Conservation (phyloP, 2,113 vertebrate species). For the Himantopus leucocephalus region DNA sequence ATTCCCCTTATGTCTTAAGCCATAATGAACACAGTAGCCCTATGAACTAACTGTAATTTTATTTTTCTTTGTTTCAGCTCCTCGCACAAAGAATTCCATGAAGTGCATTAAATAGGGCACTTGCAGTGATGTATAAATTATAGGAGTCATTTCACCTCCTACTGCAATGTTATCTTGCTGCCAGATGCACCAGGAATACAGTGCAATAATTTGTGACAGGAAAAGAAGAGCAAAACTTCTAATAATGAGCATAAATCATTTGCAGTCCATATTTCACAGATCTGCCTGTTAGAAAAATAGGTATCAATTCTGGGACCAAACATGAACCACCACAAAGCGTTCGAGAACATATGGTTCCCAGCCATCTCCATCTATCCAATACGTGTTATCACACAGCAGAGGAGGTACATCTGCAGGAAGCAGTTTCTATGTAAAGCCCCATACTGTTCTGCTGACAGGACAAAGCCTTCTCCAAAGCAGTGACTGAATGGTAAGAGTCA, state of each 20-base stretch:
- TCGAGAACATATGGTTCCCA: background rate
- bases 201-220: background rate
- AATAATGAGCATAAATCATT: background rate
- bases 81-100: background rate
- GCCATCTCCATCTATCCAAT: background rate
- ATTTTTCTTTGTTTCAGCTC: conserved; percentile 34
- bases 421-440: background rate
- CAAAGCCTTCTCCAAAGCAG: background rate
- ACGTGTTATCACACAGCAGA: background rate
- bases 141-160: conserved; percentile 31
- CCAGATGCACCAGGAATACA: background rate
- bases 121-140: conserved; percentile 24
- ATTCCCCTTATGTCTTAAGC: conserved; percentile 64
- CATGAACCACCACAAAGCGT: background rate
- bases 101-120: background rate
- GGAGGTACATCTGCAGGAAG: background rate
- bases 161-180: background rate
- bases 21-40: conserved; percentile 61
- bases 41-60: conserved; percentile 57
- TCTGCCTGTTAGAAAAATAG: background rate
- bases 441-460: background rate
- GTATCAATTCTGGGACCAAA: background rate
- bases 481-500: background rate
- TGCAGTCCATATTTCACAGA: background rate
- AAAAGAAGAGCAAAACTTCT: background rate